phyloP scores from a whole-genome alignment of 2,113 vertebrate species.

The Pteropus alecto region DNA sequence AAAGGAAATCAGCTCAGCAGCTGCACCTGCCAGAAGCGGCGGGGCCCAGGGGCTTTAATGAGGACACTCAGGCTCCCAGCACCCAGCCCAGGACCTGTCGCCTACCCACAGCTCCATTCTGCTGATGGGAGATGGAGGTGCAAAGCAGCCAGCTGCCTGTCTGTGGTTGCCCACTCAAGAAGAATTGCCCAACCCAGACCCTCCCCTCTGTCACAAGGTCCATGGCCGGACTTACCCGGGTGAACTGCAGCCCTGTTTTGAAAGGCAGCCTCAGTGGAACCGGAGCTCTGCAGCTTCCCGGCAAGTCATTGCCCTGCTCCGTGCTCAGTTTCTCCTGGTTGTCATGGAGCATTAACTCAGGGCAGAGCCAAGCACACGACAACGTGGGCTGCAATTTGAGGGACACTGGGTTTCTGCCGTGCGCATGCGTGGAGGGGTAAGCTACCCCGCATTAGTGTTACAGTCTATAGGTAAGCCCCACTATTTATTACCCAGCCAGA shows the following conservation, averaged over 20 bases:
- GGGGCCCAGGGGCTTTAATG: neutral
- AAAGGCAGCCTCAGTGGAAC: neutral
- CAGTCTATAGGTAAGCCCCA: neutral
- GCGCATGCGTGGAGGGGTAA: rapidly evolving
- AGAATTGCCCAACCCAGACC: neutral
- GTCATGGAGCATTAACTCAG: neutral
- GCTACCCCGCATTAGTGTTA: rapidly evolving
- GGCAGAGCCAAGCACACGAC: neutral
- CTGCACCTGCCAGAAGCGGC: neutral
- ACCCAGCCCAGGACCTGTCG: neutral
- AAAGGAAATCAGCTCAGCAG: neutral
- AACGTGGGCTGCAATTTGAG: rapidly evolving
- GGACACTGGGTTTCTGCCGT: rapidly evolving
- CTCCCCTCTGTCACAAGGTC: neutral
- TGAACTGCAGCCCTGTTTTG: rapidly evolving
- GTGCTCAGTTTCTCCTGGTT: neutral
- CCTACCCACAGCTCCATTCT: neutral
- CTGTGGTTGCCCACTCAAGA: neutral
- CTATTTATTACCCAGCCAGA: neutral
- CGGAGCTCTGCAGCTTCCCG: neutral
- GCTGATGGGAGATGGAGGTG: no score
- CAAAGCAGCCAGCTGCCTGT: no score
- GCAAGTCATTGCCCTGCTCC: no score
- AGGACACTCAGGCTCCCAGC: neutral
- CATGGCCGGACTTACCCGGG: neutral